These are phyloP conservation scores for Microctenopoma lineatum DNA, from an alignment of 2,797 vertebrate genomes.

Conservation along the genomic window DNA sequence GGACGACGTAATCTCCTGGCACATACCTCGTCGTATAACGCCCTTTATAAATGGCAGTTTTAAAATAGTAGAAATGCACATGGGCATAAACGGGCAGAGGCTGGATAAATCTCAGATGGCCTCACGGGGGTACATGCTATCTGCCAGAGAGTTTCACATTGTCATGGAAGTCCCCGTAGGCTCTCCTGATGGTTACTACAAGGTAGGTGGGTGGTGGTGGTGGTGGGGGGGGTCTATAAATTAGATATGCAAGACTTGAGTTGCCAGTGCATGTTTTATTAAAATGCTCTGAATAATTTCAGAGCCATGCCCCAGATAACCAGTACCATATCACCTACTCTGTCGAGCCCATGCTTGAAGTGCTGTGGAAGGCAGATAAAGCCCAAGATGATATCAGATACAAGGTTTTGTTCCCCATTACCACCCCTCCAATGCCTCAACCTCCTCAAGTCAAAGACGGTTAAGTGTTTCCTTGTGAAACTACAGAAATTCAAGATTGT, in stretches of 20 bases:
- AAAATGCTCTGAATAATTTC: slow-evolving; percentile 56
- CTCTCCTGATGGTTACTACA: slow-evolving; percentile 87
- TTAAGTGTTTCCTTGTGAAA: slow-evolving; percentile 32
- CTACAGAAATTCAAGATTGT: rapidly evolving
- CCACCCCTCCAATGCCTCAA: slow-evolving; percentile 73
- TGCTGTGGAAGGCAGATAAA: slow-evolving; percentile 76
- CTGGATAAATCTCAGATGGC: slow-evolving; percentile 80
- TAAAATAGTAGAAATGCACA: slow-evolving; percentile 76
- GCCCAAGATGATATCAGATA: slow-evolving; percentile 74
- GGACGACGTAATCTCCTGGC: slow-evolving; percentile 84
- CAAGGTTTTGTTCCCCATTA: slow-evolving; percentile 83
- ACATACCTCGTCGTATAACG: slow-evolving; percentile 81
- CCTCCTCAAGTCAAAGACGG: slow-evolving; percentile 55
- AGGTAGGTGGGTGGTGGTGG: no score
- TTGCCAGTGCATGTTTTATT: slow-evolving; percentile 44
- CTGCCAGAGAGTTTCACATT: slow-evolving; percentile 69
- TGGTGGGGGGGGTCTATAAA: no score
- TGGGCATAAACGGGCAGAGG: slow-evolving; percentile 84
- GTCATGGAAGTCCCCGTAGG: slow-evolving; percentile 85
- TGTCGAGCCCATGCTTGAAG: slow-evolving; percentile 83
- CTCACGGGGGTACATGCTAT: slow-evolving; percentile 76
- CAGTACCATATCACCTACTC: slow-evolving; percentile 78
- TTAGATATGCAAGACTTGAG: slow-evolving; percentile 1
- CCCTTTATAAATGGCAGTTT: slow-evolving; percentile 66
- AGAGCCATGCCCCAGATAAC: slow-evolving; percentile 82